Conservation (phyloP, 1,140 invertebrate genomes). For the Drosophila serrata region DNA sequence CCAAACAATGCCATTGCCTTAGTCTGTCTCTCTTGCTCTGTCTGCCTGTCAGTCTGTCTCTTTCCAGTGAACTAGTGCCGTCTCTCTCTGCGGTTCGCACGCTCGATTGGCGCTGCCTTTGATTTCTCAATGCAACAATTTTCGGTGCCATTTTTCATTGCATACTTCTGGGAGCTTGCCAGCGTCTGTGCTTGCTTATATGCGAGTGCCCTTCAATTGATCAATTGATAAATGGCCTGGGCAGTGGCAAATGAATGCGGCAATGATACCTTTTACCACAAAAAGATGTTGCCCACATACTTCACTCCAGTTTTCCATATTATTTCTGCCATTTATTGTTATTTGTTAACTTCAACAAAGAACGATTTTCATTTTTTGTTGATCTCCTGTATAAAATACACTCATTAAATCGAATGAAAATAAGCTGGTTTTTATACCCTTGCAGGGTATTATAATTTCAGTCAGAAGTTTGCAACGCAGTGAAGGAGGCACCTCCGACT, state of each 20-base stretch:
- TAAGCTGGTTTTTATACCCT: too few species aligned
- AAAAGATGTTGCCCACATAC: not conserved
- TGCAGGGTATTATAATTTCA: too few species aligned
- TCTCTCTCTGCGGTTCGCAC: constrained; percentile 57
- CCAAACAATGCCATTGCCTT: constrained; percentile 42
- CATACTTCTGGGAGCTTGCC: constrained; percentile 60
- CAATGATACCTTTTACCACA: constrained; percentile 1
- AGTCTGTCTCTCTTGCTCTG: not conserved
- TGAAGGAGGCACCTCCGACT: too few species aligned
- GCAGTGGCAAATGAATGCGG: constrained; percentile 11
- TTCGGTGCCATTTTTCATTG: constrained; percentile 70
- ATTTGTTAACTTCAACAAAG: not conserved
- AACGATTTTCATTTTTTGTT: not conserved
- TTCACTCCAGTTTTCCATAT: not conserved
- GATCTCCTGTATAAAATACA: not conserved
- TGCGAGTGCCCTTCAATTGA: constrained; percentile 15
- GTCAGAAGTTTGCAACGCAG: too few species aligned
- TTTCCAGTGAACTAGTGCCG: not conserved
- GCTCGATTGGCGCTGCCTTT: constrained; percentile 58
- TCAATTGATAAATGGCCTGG: constrained; percentile 55
- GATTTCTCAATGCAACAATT: constrained; percentile 42
- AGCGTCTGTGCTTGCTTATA: not conserved
- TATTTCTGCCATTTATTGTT: not conserved
- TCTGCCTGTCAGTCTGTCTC: not conserved
- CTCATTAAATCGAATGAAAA: not conserved